Base-by-base conservation (phyloP, 1,140 invertebrate genomes). In the Drosophila repletoides region DNA sequence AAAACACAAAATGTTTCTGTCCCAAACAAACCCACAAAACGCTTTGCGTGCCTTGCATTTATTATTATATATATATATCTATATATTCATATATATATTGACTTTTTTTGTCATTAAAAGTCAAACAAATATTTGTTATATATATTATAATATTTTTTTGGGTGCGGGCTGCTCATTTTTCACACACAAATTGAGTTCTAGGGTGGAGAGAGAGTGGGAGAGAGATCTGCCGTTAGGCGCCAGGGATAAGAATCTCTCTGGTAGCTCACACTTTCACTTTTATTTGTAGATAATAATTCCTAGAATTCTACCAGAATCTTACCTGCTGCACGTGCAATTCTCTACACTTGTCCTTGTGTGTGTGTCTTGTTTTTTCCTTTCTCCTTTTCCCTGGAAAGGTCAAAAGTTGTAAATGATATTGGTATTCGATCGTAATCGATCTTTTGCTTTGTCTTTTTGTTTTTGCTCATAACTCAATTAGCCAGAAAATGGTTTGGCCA, bases 401-500 rank as follows among this genome's bases (percentile, higher is more conserved):
- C 33, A 15, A 59, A 41, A 36, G 48, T 26, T 63, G 76, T 72
- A 65, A 68, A 69, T 58, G 65, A 76, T 69, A 36, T 68, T 60
- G 38, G 21, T 10, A 19, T 10, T 51, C 14, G 73, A 83, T 83
- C 59, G 69, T 83, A 73, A 83, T 83, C 77, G 77, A 83, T 76
- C 72, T 83, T 65, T 40, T 46, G 31, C 31, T 28, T 34, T 43
- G 21, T 55, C n/a, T 21, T 10, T 51, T 80, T 80, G 76, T 80
- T 83, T 83, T 73, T 46, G 77, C 77, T 76, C 77, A 81, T 81
- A 81, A 81, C 77, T 81, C 77, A 81, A 81, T 83, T 83, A 83
- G 45, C 45, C 28, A 12, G 72, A 76, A 72, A 55, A 59, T 36
- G 17, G 55, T 38, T 60, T 55, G 51, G 49, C 28, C 46, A 45